Base-by-base conservation (phyloP, 2,113 vertebrate species). In the Zosterops pallidus region DNA sequence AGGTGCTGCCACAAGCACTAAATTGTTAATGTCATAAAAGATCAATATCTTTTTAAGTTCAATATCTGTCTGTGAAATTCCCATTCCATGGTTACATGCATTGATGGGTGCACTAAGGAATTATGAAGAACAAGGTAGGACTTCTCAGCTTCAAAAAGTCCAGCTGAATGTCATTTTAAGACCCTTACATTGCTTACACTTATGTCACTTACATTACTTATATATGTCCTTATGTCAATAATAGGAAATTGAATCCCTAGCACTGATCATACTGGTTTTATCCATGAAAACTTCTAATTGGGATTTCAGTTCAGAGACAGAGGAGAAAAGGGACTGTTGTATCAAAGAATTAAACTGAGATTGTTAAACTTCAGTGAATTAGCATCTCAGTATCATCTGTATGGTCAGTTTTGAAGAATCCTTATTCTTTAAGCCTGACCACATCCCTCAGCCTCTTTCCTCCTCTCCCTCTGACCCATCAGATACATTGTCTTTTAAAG, bases 311-410 rank as follows among this genome's bases (percentile, higher is more conserved):
- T 17, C 26, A 75, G 33, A 68, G 33, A 64, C 41, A 47, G 17
- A 85, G 31, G 68, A 55, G 33, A 22, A 78, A 70, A 89, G 57
- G 35, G 24, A 33, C 35, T 53, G 68, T 83, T 90, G 23, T 67
- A 90, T 65, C 86, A 91, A n/a, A 33, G 24, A 83, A 56, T 57
- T 72, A 53, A 55, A 37, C 62, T 78, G 28, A 96, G 68, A n/a
- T 71, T 52, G 64, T 91, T 95, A 82, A 72, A 94, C 46, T 92
- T 55, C 46, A 82, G 70, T 89, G 75, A 96, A 78, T 69, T 50
- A 72, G 33, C 81, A 94, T 86, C 57, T 76, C 57, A 44, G 17
- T 47, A 90, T 86, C 20, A 62, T 89, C 55, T 29, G 28, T 80
- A 59, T 7, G 55, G 83, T 80, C 14, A 22, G 0, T 82, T 92